phyloP scores from a whole-genome alignment of 2,888 invertebrate genomes.

The Schrankia costaestrigalis region DNA sequence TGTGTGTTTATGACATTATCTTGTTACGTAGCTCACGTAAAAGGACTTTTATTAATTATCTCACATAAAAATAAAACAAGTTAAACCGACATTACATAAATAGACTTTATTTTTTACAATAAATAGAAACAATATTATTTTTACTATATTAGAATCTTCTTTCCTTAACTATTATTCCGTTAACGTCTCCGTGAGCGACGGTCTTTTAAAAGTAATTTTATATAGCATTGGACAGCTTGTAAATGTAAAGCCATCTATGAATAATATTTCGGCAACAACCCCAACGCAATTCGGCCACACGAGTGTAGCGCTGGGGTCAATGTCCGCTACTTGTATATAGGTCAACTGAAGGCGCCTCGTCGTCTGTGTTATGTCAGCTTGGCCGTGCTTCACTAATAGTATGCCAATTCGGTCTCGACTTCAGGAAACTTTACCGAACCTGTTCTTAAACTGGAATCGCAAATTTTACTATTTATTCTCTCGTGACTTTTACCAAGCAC shows the following conservation, averaged over 20 bases:
- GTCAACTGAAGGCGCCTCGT: conserved; percentile 73
- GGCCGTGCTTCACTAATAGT: conserved; percentile 36
- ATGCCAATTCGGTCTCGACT: conserved; percentile 46
- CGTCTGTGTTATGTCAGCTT: conserved; percentile 69
- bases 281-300: conserved; percentile 46
- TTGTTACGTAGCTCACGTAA: too few relatives aligned
- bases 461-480: conserved; percentile 39
- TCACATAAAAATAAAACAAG: too few relatives aligned
- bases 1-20: conserved; percentile 28
- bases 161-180: too few relatives aligned
- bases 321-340: conserved; percentile 70
- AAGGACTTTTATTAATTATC: too few relatives aligned
- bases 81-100: too few relatives aligned
- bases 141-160: too few relatives aligned
- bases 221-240: too few relatives aligned
- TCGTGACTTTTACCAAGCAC: conserved; percentile 27
- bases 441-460: conserved; percentile 46
- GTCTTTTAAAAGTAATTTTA: too few relatives aligned
- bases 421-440: conserved; percentile 46
- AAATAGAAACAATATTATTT: too few relatives aligned
- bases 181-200: too few relatives aligned
- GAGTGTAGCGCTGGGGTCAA: conserved; percentile 64
- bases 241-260: too few relatives aligned
- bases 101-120: too few relatives aligned
- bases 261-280: conserved; percentile 43